Evolutionary conservation across 2,797 vertebrate species (phyloP).

Genomic region (Avahi laniger): DNA sequence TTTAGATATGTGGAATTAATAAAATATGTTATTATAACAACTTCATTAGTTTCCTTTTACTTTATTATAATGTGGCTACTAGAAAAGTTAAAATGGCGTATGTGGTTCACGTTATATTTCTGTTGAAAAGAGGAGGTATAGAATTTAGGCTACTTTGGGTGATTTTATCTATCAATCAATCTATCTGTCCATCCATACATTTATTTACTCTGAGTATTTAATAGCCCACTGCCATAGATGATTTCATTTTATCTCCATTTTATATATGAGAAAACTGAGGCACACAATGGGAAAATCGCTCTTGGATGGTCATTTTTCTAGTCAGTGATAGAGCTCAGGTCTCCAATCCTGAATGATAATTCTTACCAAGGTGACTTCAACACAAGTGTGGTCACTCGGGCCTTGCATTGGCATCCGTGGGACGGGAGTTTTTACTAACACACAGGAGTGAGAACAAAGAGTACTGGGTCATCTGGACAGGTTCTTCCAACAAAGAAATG

Average conservation of each 20-base stretch:
- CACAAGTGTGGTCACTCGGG: neutral
- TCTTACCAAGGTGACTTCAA: neutral
- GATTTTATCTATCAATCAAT: neutral
- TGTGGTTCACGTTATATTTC: neutral
- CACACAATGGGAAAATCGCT: slow-evolving; percentile 60
- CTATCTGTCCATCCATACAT: neutral
- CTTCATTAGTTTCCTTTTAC: neutral
- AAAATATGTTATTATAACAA: neutral
- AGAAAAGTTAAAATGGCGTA: neutral
- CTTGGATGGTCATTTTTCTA: neutral
- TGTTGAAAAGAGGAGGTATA: neutral
- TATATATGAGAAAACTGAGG: slow-evolving; percentile 72
- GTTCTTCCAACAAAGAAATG: neutral
- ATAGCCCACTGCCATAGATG: neutral
- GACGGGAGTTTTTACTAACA: neutral
- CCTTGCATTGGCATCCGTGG: neutral
- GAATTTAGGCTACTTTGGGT: neutral
- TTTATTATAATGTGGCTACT: neutral
- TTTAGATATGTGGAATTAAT: neutral
- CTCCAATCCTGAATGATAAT: neutral
- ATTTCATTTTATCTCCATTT: slow-evolving; percentile 56
- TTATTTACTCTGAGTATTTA: neutral
- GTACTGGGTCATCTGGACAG: neutral
- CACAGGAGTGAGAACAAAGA: neutral
- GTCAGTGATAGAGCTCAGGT: neutral